phyloP scores from a whole-genome alignment of 2,797 vertebrate species.

The Sparidentex hasta region DNA sequence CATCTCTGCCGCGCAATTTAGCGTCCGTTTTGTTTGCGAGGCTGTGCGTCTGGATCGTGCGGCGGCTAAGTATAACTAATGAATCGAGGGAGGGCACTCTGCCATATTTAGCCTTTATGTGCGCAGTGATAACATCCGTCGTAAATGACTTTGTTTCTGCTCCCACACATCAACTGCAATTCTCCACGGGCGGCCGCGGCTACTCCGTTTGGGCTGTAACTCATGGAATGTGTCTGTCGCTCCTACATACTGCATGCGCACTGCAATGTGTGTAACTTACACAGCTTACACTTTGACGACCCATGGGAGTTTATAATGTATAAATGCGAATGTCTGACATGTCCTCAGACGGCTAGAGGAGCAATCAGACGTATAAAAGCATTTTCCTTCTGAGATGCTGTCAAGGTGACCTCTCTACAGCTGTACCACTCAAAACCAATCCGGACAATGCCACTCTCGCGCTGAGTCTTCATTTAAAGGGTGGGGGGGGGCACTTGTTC shows the following conservation, averaged over 20 bases:
- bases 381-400: constrained; percentile 5
- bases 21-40: constrained; percentile 20
- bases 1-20: neutral
- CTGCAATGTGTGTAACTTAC: neutral
- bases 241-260: neutral
- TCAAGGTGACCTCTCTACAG: constrained; percentile 41
- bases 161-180: constrained; percentile 14
- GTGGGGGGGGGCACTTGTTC: constrained; percentile 11
- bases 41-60: neutral
- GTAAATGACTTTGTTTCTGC: constrained; percentile 17
- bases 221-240: constrained; percentile 33
- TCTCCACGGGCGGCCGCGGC: constrained; percentile 10
- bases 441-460: neutral
- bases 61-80: constrained; percentile 23
- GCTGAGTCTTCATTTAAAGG: constrained; percentile 20
- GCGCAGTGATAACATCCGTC: constrained; percentile 25
- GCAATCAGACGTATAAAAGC: constrained; percentile 18
- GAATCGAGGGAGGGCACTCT: constrained; percentile 6
- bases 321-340: constrained; percentile 26
- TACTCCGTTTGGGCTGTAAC: constrained; percentile 9
- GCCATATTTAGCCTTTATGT: constrained; percentile 15
- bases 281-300: neutral
- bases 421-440: constrained; percentile 11
- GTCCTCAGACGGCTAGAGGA: constrained; percentile 23
- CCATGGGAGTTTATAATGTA: constrained; percentile 12